These are phyloP conservation scores for Epinotia nisella DNA, from an alignment of 2,888 invertebrate genomes.

Conservation along the genomic window DNA sequence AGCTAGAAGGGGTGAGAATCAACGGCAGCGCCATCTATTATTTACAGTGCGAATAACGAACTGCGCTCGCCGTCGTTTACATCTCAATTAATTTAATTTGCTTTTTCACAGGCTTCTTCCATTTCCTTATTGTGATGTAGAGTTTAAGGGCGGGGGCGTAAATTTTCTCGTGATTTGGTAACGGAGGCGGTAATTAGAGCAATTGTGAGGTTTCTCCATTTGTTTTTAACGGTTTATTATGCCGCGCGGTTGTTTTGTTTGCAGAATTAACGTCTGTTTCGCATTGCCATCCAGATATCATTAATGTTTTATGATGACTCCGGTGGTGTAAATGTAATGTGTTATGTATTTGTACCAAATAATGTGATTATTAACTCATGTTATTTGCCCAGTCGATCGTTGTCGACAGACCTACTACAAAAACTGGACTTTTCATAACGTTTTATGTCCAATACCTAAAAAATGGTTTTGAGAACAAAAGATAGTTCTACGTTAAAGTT, in stretches of 20 bases:
- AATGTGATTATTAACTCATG: too few relatives aligned
- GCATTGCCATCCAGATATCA: conserved; percentile 49
- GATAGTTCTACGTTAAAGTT: neutral
- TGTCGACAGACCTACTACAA: too few relatives aligned
- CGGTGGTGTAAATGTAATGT: conserved; percentile 4
- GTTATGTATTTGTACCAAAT: neutral
- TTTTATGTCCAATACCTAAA: neutral
- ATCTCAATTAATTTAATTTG: conserved; percentile 84
- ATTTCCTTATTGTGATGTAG: conserved; percentile 77
- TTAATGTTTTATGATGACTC: conserved; percentile 3
- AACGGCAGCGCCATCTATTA: conserved; percentile 71
- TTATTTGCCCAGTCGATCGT: too few relatives aligned
- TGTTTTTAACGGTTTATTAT: conserved; percentile 79
- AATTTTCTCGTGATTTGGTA: conserved; percentile 83
- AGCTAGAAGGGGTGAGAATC: conserved; percentile 68
- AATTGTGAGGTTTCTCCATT: conserved; percentile 79
- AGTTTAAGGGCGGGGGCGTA: conserved; percentile 71
- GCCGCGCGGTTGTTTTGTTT: conserved; percentile 63
- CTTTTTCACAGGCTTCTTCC: conserved; percentile 83
- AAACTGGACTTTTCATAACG: too few relatives aligned
- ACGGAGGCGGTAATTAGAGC: conserved; percentile 79
- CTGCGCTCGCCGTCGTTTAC: conserved; percentile 78
- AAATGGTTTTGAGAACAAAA: too few relatives aligned
- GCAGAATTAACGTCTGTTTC: conserved; percentile 60
- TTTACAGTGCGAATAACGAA: conserved; percentile 66